A percentile compares a stretch with the other conserved stretches of the same genome.
Conservation (phyloP, 2,888 invertebrate genomes). For the Ochropleura leucogaster region DNA sequence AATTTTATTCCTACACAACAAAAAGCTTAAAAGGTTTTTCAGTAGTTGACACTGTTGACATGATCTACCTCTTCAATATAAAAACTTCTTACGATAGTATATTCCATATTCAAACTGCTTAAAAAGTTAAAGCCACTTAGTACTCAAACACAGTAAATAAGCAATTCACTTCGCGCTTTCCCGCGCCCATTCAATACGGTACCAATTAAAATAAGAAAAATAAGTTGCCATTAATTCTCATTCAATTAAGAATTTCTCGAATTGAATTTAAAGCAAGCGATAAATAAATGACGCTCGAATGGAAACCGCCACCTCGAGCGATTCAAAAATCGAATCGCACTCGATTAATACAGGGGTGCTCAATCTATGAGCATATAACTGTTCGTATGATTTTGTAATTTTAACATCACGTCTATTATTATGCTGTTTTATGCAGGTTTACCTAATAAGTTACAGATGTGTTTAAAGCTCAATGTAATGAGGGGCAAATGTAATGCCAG, state of each 20-base stretch:
- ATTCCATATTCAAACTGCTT: background rate
- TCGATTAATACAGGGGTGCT: constrained; percentile 33
- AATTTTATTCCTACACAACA: too few species aligned
- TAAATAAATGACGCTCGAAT: constrained; percentile 42
- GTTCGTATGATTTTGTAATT: too few species aligned
- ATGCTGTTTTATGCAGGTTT: too few species aligned
- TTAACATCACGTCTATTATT: too few species aligned
- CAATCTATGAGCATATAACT: background rate
- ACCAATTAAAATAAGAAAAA: constrained; percentile 39
- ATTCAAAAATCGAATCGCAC: constrained; percentile 37
- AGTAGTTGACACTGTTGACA: too few species aligned
- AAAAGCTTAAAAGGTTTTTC: background rate
- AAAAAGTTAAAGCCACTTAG: constrained; percentile 1
- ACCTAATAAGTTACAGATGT: too few species aligned
- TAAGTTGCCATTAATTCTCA: constrained; percentile 33
- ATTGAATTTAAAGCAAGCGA: constrained; percentile 44
- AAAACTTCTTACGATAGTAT: background rate
- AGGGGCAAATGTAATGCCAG: too few species aligned
- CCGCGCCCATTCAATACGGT: constrained; percentile 9
- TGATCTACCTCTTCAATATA: background rate
- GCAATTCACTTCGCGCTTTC: constrained; percentile 24
- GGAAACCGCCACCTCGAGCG: constrained; percentile 37
- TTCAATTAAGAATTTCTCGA: constrained; percentile 51
- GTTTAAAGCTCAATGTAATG: too few species aligned
- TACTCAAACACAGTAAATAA: constrained; percentile 10